Evolutionary conservation across 2,797 vertebrate genomes (phyloP), one percentile per base, ranked within the genome.

Genomic region (Anomalospiza imberbis): DNA sequence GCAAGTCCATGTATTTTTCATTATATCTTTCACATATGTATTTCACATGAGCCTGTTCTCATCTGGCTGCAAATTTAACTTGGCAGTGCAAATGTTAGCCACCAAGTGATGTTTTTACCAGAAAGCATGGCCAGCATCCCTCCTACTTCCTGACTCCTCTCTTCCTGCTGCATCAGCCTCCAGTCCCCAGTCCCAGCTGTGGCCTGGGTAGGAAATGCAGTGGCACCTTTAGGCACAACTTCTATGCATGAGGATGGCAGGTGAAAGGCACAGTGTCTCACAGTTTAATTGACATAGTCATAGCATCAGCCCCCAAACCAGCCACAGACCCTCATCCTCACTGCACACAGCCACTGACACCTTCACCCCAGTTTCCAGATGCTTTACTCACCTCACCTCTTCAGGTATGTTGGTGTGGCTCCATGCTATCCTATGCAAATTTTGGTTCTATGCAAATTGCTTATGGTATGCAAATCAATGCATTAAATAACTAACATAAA

Each of bases 401-500:
- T 71, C 0, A 1, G 47, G 40, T 36, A 32, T 4, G 7, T 19
- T 81, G 62, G 11, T 45, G 51, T 60, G 47, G 31, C n/a, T 93
- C 34, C 31, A 5, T 19, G 22, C 13, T 47, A 19, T 54, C 58
- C 34, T 61, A 48, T 80, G 80, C 47, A 90, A 66, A 93, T 88
- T 57, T 66, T 55, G 10, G 19, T 90, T 80, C 65, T 81, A 75
- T 86, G 88, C 67, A 91, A 91, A 90, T 82, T 82, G n/a, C 80
- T 89, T 91, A 85, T 53, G 77, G 55, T 89, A 95, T 96, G 93
- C 53, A 96, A 96, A 96, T 93, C 29, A 70, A 13, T 85, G 60
- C 93, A 95, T 96, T 93, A 89, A 95, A 87, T 95, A 96, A 86
- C 93, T 66, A 94, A 57, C 88, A 95, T 86, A 72, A 88, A 91